Percentiles rank a stretch among this genome's conserved stretches.
Evolutionary conservation across 2,797 vertebrate genomes (phyloP).

Genomic region (Clamator glandarius): DNA sequence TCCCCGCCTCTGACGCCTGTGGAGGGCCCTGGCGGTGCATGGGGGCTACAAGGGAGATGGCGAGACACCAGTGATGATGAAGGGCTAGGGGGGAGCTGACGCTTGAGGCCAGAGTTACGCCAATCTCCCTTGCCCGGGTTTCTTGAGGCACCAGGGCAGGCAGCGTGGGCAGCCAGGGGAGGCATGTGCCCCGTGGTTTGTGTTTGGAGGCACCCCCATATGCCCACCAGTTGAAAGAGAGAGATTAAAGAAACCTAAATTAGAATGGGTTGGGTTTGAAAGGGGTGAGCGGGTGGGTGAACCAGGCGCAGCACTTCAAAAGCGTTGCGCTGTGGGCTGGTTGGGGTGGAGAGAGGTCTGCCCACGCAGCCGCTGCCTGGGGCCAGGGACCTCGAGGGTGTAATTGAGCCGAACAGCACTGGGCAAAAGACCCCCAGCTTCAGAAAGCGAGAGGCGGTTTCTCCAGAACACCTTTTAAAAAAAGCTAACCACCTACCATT

Average conservation of each 20-base stretch:
- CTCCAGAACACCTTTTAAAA: neutral
- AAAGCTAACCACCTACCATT: rapidly evolving
- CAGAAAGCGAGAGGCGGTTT: neutral
- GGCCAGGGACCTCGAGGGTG: rapidly evolving
- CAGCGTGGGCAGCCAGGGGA: neutral
- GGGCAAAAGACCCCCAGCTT: neutral
- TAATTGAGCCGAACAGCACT: rapidly evolving
- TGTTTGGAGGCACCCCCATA: neutral
- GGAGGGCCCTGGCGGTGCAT: rapidly evolving
- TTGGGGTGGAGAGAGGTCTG: neutral
- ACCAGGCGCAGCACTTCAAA: neutral
- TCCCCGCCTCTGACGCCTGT: rapidly evolving
- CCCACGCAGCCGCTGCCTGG: rapidly evolving
- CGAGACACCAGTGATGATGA: rapidly evolving
- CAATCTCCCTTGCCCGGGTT: rapidly evolving
- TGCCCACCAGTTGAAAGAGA: neutral
- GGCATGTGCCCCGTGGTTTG: rapidly evolving
- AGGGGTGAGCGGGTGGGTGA: rapidly evolving
- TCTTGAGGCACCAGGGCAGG: neutral
- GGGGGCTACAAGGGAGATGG: neutral
- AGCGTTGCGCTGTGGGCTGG: rapidly evolving
- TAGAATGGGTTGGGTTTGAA: neutral
- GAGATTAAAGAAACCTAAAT: neutral
- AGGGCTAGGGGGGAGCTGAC: neutral
- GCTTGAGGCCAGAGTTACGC: neutral